Evolutionary conservation across 2,113 vertebrate genomes (phyloP).

Genomic region (Leptosomus discolor): DNA sequence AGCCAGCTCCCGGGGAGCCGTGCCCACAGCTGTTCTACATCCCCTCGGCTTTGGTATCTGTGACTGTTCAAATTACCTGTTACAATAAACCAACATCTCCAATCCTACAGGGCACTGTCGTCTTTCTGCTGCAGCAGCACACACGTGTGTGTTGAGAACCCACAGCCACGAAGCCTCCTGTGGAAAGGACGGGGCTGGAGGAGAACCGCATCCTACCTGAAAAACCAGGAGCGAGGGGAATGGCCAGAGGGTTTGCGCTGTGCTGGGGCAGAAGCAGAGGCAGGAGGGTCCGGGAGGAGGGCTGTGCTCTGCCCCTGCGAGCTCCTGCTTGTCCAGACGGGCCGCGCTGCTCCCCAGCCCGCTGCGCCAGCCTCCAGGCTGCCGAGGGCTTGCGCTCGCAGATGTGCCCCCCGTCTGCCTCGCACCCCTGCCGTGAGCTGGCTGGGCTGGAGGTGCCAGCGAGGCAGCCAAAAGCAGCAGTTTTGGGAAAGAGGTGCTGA

Average conservation of each 20-base stretch:
- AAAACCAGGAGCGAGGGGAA: not conserved
- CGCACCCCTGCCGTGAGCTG: not conserved
- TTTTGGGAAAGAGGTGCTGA: not conserved
- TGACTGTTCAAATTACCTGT: slow-evolving; percentile 59
- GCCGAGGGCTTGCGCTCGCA: not conserved
- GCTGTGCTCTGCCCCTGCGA: not conserved
- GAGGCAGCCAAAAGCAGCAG: not conserved
- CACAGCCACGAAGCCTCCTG: not conserved
- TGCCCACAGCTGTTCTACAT: slow-evolving; percentile 44
- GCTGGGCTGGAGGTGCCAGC: not conserved
- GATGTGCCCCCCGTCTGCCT: not conserved
- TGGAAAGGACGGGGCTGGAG: not conserved
- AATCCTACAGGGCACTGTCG: not conserved
- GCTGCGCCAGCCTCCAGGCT: not conserved
- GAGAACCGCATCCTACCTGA: not conserved
- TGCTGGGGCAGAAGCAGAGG: not conserved
- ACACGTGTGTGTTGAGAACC: rapidly evolving
- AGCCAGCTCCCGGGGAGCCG: not conserved
- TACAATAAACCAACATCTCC: slow-evolving; percentile 60
- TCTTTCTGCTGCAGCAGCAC: not conserved
- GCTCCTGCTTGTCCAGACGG: not conserved
- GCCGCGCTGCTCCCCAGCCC: not conserved
- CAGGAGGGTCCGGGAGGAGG: rapidly evolving
- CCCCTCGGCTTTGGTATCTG: slow-evolving; percentile 48
- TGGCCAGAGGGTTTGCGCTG: rapidly evolving